Conservation (phyloP, 2,113 vertebrate genomes). For the Isurus oxyrinchus region DNA sequence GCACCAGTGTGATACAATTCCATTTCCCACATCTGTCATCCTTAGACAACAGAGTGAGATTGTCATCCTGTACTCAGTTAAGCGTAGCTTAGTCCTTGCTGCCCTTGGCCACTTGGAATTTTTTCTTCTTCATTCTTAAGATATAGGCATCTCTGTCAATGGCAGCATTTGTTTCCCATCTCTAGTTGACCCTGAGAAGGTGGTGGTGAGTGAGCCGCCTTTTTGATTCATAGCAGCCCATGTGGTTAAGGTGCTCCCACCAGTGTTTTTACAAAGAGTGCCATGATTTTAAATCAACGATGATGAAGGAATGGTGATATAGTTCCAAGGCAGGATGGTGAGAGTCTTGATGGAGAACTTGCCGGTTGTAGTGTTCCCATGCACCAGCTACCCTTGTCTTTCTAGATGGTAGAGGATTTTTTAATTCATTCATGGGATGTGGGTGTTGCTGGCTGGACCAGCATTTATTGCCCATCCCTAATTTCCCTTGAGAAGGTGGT, state of each 20-base stretch:
- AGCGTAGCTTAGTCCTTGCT: neutral
- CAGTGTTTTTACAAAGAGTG: neutral
- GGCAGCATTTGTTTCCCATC: neutral
- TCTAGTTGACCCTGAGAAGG: neutral
- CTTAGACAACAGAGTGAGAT: neutral
- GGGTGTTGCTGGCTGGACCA: no score
- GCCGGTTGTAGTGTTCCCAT: neutral
- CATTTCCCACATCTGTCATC: neutral
- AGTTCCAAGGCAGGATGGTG: neutral
- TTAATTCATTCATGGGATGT: no score
- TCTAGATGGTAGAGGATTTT: no score
- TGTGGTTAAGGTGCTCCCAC: neutral
- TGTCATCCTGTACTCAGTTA: neutral
- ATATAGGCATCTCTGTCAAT: neutral
- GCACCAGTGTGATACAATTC: neutral
- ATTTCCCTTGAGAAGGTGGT: no score
- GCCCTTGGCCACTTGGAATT: neutral
- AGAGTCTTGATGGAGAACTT: neutral
- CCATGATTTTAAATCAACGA: neutral
- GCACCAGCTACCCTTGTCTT: no score
- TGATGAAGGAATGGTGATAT: neutral
- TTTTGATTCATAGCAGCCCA: neutral
- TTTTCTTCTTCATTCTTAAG: neutral
- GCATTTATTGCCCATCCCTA: no score
- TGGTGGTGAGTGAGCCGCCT: neutral